Base-by-base conservation (phyloP, 2,888 invertebrate species). In the Mesoligia furuncula region DNA sequence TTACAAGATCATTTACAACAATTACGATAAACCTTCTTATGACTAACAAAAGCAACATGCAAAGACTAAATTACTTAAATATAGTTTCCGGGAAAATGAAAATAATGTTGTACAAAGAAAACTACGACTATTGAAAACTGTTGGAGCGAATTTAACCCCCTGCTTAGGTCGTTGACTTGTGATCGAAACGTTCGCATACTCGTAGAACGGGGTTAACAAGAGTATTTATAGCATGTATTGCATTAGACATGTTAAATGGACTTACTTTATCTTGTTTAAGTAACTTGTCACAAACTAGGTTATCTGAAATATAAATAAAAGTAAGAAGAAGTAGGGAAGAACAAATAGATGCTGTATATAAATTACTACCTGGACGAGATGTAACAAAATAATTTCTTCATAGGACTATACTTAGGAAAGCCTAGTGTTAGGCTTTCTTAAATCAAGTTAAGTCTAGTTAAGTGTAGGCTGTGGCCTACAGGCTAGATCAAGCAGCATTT, bases 91-190 rank as follows among this genome's bases (percentile, higher is more conserved):
- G n/a, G 59, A 79, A 79, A 79, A 4, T 20, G 0, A 48, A 78
- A 59, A 51, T 51, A 31, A 42, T 24, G 3, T 51, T 71, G 0
- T 15, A n/a, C 48, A 48, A 66, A 36, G 42, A 66, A 65, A 64
- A 48, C n/a, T 51, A 78, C 39, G 8, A 61, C 11, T 51, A 61
- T 54, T 51, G 59, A 59, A 59, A 61, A 79, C 39, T 27, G 64
- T 42, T 66, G 31, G 11, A 59, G 39, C 8, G 8, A 59, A 27
- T 24, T 27, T 24, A 42, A 42, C 65, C 79, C 64, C 48, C 24
- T 36, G 9, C 66, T 54, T 54, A 66, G 80, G 73, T 73, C 73
- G 45, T 79, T 67, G 79, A 72, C 66, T 67, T 61, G 61, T 79
- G 66, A 73, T 79, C 73, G 45, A 79, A 79, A 79, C 20, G 17